Evolutionary conservation across 2,888 invertebrate species (phyloP).

Genomic region (Syrista parreyssii): DNA sequence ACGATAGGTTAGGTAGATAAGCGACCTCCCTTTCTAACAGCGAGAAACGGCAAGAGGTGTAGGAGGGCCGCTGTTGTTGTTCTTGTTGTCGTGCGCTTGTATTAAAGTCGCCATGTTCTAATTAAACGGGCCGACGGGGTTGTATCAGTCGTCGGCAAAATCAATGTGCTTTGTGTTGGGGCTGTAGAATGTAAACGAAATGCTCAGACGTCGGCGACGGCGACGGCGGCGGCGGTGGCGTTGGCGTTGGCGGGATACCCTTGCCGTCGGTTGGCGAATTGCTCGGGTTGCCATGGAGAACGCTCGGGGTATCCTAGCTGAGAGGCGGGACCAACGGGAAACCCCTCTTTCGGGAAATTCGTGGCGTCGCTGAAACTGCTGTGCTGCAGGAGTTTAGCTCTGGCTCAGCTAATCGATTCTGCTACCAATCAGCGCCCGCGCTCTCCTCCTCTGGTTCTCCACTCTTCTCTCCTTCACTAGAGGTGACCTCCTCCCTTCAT

Average conservation of each 20-base stretch:
- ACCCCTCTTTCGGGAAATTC: conserved; percentile 63
- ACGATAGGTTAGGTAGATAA: conserved; percentile 53
- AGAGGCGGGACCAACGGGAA: conserved; percentile 49
- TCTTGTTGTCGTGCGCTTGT: conserved; percentile 65
- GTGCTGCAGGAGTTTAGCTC: conserved; percentile 43
- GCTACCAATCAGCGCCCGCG: conserved; percentile 61
- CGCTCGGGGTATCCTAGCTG: conserved; percentile 40
- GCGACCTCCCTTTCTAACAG: conserved; percentile 42
- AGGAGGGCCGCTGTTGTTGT: conserved; percentile 57
- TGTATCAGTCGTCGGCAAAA: conserved; percentile 64
- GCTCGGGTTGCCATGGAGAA: conserved; percentile 64
- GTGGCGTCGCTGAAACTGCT: conserved; percentile 55
- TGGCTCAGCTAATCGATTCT: conserved; percentile 59
- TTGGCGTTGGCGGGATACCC: conserved; percentile 45
- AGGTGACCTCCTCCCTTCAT: conserved; percentile 22
- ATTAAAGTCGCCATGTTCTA: conserved; percentile 64
- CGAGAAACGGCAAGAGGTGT: conserved; percentile 14
- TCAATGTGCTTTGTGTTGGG: conserved; percentile 48
- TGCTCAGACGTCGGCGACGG: conserved; percentile 14
- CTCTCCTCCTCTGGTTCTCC: conserved; percentile 37
- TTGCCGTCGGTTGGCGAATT: conserved; percentile 62
- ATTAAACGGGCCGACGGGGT: conserved; percentile 64
- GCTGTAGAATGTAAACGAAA: conserved; percentile 9
- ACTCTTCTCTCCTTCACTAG: conserved; percentile 20
- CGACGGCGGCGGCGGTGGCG: conserved; percentile 30